phyloP scores from a whole-genome alignment of 1,140 invertebrate genomes.

The Condylostylus longicornis region DNA sequence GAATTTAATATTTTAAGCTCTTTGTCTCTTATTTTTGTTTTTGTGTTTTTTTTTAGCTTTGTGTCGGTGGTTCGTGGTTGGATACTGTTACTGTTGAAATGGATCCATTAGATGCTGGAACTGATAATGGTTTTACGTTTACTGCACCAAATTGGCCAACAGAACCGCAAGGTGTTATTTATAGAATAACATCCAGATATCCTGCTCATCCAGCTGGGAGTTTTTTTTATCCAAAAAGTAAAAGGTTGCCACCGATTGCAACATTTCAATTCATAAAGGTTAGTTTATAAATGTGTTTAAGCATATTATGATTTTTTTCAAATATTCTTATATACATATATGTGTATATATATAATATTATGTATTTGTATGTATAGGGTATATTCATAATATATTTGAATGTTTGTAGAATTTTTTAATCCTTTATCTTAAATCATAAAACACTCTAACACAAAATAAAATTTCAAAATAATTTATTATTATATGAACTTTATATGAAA shows the following conservation, averaged over 20 bases:
- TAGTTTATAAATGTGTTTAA: slow-evolving; percentile 11
- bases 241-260: slow-evolving; percentile 76
- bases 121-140: slow-evolving; percentile 93
- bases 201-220: slow-evolving; percentile 87
- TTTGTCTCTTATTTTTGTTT: background rate
- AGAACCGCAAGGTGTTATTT: slow-evolving; percentile 75
- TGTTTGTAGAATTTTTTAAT: too few relatives aligned
- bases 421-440: too few relatives aligned
- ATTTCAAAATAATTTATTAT: too few relatives aligned
- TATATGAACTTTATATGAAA: too few relatives aligned
- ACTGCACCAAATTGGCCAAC: slow-evolving; percentile 89
- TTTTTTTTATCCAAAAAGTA: slow-evolving; percentile 82
- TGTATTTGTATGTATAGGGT: too few relatives aligned
- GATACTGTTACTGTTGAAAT: slow-evolving; percentile 85
- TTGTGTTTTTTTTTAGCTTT: slow-evolving; percentile 42
- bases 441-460: too few relatives aligned
- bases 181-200: slow-evolving; percentile 75
- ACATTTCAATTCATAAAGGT: slow-evolving; percentile 82
- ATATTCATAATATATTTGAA: too few relatives aligned
- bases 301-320: too few relatives aligned
- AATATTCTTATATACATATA: too few relatives aligned
- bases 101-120: slow-evolving; percentile 90
- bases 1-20: background rate
- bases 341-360: too few relatives aligned
- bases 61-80: slow-evolving; percentile 87